Base-by-base conservation (phyloP, 2,113 vertebrate species). In the Cichladusa arquata region DNA sequence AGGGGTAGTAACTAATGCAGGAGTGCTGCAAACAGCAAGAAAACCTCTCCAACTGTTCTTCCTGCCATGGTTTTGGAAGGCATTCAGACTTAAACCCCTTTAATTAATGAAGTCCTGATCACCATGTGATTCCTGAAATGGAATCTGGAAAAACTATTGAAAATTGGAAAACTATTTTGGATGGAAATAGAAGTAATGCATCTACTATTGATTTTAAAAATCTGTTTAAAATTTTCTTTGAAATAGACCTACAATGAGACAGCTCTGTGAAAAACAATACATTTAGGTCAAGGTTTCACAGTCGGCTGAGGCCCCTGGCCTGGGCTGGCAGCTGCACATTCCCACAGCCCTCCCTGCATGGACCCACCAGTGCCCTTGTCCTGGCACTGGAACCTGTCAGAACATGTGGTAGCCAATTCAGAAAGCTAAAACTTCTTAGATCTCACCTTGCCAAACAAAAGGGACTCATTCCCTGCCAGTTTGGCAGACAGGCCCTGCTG, bases 261-360 rank as follows among this genome's bases (percentile, higher is more conserved):
- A 16, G 11, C 10, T 33, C 14, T 67, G 20, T 70, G 36, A 28
- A 24, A 58, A 66, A 8, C 1, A 0, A 2, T 20, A 14, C 1
- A 2, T 61, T 31, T n/a, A 34, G 26, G 23, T 9, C n/a, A 36
- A 65, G 64, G 29, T 38, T 79, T 54, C 9, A 8, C 5, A 4
- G 6, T 0, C 5, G 2, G 19, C 53, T 51, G 54, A 73, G 14
- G 40, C 81, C 29, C 61, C 34, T 38, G 19, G 47, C 33, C 24
- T n/a, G 18, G 1, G 33, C 44, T 56, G 62, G 53, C 67, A 20
- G 29, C 8, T 69, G 34, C 29, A 0, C 0, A 1, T 61, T 12
- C 40, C 76, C 15, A 16, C 9, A 45, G 3, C 19, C 19, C 25
- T 50, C 33, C 57, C 20, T 44, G 25, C 60, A 1, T 0, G 8